Evolutionary conservation across 2,888 invertebrate species (phyloP), one percentile per base, ranked within the genome.

Genomic region (Lottia gigantea): DNA sequence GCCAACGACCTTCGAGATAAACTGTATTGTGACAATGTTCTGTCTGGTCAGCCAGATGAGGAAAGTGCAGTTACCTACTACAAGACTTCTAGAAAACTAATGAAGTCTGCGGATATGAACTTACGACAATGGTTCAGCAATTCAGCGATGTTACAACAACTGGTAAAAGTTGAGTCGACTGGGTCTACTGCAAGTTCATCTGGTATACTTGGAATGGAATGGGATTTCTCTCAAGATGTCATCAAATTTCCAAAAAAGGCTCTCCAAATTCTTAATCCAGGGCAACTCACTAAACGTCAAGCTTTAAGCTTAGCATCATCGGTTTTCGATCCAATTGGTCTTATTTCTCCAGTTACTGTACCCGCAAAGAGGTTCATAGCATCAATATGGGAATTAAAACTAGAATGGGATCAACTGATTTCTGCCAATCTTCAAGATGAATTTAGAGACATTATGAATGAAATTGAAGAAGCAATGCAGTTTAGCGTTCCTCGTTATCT

Each of bases 321-420:
- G 4, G 19, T 19, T 2, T 47, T 47, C n/a, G 47, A 49, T 19
- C 49, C 16, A 16, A 49, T 49, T 19, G 49, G 49, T 19, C 6
- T 49, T 49, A 16, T 49, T 49, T 49, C 49, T 16, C 49, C 47
- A 16, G 47, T 47, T 47, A 47, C 47, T 49, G 49, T 49, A 49
- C 49, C n/a, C 4, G 49, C 8, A n/a, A 49, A 49, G 49, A 7
- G 19, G 16, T 49, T 49, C 11, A 49, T 49, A 7, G 3, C 49
- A 16, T 16, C 16, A 7, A 3, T 49, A 7, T 49, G 49, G 49
- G 11, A n/a, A 49, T 49, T 19, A 4, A 16, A 49, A n/a, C 19
- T n/a, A n/a, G 49, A 49, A n/a, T 49, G 49, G 49, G 49, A 49
- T 49, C n/a, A 16, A 4, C 49, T 7, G 11, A 16, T 49, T 49